Evolutionary conservation across 2,113 vertebrate species (phyloP), one percentile per base, ranked within the genome.

Genomic region (Macquaria australasica): DNA sequence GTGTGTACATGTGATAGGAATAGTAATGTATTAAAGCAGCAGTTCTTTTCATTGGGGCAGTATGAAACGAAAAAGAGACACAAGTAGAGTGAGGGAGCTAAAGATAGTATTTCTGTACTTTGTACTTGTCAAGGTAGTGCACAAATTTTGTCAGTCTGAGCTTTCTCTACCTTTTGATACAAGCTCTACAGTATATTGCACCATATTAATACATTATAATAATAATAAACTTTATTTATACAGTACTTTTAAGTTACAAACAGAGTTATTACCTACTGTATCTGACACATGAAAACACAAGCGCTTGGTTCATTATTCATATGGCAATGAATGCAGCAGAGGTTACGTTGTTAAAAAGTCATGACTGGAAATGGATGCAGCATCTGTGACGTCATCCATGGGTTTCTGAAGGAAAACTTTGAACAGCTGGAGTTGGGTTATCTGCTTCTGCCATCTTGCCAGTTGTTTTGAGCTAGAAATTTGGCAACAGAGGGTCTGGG

Each of bases 11-110:
- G 84, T 68, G 81, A 64, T 18, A 28, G 69, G 56, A 85, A 83
- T 73, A 77, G 18, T 31, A 66, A 90, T 81, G 63, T 34, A n/a
- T 79, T 55, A 82, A 56, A 83, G 67, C 23, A 31, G 12, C 71
- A 23, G 8, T 43, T 79, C n/a, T 81, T 83, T 75, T 75, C 4
- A 73, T 71, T 11, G 34, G n/a, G 7, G 6, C n/a, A 2, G 3
- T 43, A 48, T 73, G 43, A 71, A 77, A 66, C 2, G 16, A 74
- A 70, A 60, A 76, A 43, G 1, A 12, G 5, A 66, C 51, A 25
- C 39, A 77, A 51, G 51, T 69, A 11, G 31, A 73, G 41, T 41
- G 31, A 64, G 18, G 43, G 21, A 73, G 78, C 25, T 81, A 23
- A 85, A 76, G 43, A 67, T 28, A 69, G 59, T 21, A 10, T 51